Evolutionary conservation across 1,140 invertebrate genomes (phyloP).

Genomic region (Hestina assimilis): DNA sequence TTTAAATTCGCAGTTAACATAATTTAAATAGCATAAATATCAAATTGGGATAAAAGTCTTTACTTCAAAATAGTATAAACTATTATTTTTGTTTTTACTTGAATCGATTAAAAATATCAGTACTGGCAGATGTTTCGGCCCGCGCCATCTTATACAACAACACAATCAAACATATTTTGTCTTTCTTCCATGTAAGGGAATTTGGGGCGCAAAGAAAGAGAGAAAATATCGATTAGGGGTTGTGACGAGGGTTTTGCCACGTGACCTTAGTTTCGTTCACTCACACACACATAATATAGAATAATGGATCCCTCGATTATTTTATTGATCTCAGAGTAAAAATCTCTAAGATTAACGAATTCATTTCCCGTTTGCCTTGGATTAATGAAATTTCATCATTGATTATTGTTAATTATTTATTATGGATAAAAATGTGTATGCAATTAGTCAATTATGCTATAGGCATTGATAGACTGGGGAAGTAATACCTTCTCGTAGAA

Average conservation of each 20-base stretch:
- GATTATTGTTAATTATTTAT: too few relatives aligned
- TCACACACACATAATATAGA: constrained; percentile 48
- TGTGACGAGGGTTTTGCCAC: constrained; percentile 60
- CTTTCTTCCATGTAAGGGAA: constrained; percentile 28
- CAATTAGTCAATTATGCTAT: too few relatives aligned
- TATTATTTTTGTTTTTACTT: constrained; percentile 16
- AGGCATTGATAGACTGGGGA: too few relatives aligned
- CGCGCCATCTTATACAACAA: constrained; percentile 48
- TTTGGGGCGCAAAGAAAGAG: constrained; percentile 32
- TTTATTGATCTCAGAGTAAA: constrained; percentile 64
- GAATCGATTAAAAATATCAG: constrained; percentile 63
- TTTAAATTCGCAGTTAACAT: too few relatives aligned
- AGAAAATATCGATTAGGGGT: constrained; percentile 56
- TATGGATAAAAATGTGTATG: too few relatives aligned
- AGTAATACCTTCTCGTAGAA: too few relatives aligned
- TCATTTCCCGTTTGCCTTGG: constrained; percentile 26
- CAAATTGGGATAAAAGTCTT: too few relatives aligned
- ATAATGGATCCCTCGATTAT: constrained; percentile 52
- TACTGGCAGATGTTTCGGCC: constrained; percentile 66
- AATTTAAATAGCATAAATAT: too few relatives aligned
- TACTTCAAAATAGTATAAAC: neutral
- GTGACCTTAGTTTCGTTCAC: constrained; percentile 49
- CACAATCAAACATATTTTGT: constrained; percentile 29
- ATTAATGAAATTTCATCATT: constrained; percentile 26
- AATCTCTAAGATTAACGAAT: constrained; percentile 52